Base-by-base conservation (phyloP, 2,888 invertebrate genomes). In the Cosmia pyralina region DNA sequence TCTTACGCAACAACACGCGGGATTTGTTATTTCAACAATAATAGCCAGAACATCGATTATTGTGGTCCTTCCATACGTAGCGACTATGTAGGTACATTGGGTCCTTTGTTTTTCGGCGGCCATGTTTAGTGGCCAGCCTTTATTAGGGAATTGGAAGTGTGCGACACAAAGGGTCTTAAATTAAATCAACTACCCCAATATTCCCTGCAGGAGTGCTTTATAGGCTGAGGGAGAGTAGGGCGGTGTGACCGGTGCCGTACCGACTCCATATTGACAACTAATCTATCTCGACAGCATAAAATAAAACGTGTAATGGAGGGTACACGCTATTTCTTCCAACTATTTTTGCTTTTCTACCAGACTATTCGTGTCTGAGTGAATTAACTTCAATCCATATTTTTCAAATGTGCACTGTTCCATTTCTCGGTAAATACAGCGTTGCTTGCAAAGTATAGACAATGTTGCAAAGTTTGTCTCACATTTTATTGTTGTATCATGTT, bases 131-230 rank as follows among this genome's bases (percentile, higher is more conserved):
- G 89, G 78, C 87, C 86, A 85, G 88, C 92, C 90, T 94, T 93
- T 94, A 93, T 94, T 93, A 91, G 91, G 90, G 92, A 92, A 93
- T 94, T 93, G 92, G 91, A 93, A 93, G 91, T 93, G 92, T 90
- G 91, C 91, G 91, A 89, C 92, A 93, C 93, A 94, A 94, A 94
- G 93, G 94, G 92, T 86, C 92, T 92, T 92, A 93, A 94, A 94
- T 94, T 94, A 93, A 95, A 95, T 94, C 94, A 93, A 92, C 90
- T 90, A 89, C 87, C 89, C 90, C 91, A 92, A 93, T 94, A 93
- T 92, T 93, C 92, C 90, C 91, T 87, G 83, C 87, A 88, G 91
- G 90, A 91, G 89, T 85, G 91, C 91, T 92, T 90, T 90, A 91
- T 91, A 87, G 88, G 85, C 85, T 84, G 82, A 72, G 85, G 88